Base-by-base conservation (phyloP, 2,888 invertebrate genomes). In the Ennomos fuscantarius region DNA sequence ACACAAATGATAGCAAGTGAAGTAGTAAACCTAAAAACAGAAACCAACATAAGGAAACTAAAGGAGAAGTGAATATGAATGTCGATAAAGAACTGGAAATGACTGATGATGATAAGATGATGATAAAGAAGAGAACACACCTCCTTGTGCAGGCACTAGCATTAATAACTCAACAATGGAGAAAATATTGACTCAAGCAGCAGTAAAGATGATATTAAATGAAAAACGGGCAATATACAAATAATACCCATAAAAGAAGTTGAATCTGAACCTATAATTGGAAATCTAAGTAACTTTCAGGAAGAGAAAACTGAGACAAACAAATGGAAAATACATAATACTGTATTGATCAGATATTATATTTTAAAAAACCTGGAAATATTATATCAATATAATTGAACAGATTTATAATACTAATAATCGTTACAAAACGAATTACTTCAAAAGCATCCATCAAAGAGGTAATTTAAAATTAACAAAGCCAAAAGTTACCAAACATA, bases 331-430 rank as follows among this genome's bases (percentile, higher is more conserved):
- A 58, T 58, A 58, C 53, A 59, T 59, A 54, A 54, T 54, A 59
- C 59, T 54, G 59, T 59, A 50, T 59, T 59, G 53, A 47, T 57
- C 46, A 57, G 55, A 55, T 55, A 58, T 47, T 55, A 58, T 54
- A 9, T 55, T 50, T 9, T 54, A 59, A 59, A 62, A 62, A 52
- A 46, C 45, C 58, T 55, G 62, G 53, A 62, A 55, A 43, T 62
- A 62, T 58, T 62, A 62, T 55, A 55, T 58, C 52, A 48, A 52
- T 58, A 49, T 42, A 55, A 58, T 55, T 62, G 57, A 57, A 62
- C 61, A 62, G 36, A 58, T 58, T 58, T 37, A 62, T 55, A 55
- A 58, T 51, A 55, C 53, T 46, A 51, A 55, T 58, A 52, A 58
- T 49, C 43, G 41, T 58, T 54, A 54, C 50, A 59, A 59, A 54